These are phyloP conservation scores for Mus spicilegus DNA, from an alignment of 2,113 vertebrate species.

Conservation along the genomic window DNA sequence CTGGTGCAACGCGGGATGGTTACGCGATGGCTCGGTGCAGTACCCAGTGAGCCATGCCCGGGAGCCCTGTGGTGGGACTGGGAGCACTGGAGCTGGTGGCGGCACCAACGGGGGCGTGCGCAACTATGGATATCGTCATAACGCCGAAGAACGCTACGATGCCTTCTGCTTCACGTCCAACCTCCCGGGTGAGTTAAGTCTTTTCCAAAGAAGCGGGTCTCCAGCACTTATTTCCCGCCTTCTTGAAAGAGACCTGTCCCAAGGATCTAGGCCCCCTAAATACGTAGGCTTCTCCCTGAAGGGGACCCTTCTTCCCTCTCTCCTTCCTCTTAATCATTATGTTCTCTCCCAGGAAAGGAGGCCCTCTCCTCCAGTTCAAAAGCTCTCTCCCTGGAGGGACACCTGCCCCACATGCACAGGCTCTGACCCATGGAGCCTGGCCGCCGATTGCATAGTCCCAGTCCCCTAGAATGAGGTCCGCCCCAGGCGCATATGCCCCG, in stretches of 20 bases:
- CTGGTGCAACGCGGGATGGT: constrained; percentile 98
- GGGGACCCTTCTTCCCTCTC: not conserved
- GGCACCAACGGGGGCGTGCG: constrained; percentile 90
- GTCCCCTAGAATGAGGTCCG: not conserved
- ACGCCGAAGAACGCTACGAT: constrained; percentile 94
- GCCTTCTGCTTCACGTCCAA: constrained; percentile 98
- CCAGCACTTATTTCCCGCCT: not conserved
- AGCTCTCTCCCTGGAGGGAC: not conserved
- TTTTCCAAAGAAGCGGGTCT: not conserved
- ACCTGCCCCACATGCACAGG: not conserved
- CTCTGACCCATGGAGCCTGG: no score
- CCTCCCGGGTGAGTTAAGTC: constrained; percentile 89
- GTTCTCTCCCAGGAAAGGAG: not conserved
- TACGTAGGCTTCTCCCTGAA: not conserved
- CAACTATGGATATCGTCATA: constrained; percentile 96
- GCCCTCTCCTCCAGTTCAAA: not conserved
- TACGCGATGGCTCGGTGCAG: constrained; percentile 95
- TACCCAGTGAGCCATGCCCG: constrained; percentile 95
- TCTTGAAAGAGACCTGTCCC: not conserved
- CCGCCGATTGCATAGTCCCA: not conserved
- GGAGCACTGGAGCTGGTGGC: constrained; percentile 88
- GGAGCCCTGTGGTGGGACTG: constrained; percentile 92
- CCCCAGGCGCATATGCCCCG: not conserved
- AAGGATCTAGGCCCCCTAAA: not conserved
- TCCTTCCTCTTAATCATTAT: not conserved